These are phyloP conservation scores for Morone saxatilis DNA, from an alignment of 2,113 vertebrate species.

Conservation along the genomic window DNA sequence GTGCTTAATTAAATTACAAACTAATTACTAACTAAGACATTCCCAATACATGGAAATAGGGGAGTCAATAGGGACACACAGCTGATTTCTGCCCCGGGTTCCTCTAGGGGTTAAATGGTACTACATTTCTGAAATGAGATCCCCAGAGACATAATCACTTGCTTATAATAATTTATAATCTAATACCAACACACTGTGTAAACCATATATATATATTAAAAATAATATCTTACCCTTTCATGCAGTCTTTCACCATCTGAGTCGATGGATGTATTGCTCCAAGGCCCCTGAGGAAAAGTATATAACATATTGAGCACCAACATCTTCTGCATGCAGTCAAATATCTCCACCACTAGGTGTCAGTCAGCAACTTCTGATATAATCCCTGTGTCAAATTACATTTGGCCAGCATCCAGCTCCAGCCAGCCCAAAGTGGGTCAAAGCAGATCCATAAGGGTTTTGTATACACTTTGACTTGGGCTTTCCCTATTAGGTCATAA, in stretches of 20 bases:
- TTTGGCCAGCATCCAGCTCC: slow-evolving; percentile 60
- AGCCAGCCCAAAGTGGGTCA: slow-evolving; percentile 78
- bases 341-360: slow-evolving; percentile 71
- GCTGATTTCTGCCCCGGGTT: not conserved
- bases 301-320: not conserved
- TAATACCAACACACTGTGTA: not conserved
- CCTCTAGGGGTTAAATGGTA: not conserved
- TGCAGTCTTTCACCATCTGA: slow-evolving; percentile 81
- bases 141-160: not conserved
- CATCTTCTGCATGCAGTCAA: slow-evolving; percentile 32
- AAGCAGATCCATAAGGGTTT: slow-evolving; percentile 71
- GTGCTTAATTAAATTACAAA: not conserved
- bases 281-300: slow-evolving; percentile 71
- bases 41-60: not conserved
- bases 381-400: slow-evolving; percentile 20
- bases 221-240: slow-evolving; percentile 80
- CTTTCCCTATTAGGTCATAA: slow-evolving; percentile 80
- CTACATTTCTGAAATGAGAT: not conserved
- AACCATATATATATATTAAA: not conserved
- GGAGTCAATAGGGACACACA: not conserved
- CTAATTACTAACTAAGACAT: not conserved
- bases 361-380: slow-evolving; percentile 40
- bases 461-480: slow-evolving; percentile 73
- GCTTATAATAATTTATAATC: not conserved
- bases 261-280: slow-evolving; percentile 76